Evolutionary conservation across 2,113 vertebrate genomes (phyloP).

Genomic region (Myotis brandtii): DNA sequence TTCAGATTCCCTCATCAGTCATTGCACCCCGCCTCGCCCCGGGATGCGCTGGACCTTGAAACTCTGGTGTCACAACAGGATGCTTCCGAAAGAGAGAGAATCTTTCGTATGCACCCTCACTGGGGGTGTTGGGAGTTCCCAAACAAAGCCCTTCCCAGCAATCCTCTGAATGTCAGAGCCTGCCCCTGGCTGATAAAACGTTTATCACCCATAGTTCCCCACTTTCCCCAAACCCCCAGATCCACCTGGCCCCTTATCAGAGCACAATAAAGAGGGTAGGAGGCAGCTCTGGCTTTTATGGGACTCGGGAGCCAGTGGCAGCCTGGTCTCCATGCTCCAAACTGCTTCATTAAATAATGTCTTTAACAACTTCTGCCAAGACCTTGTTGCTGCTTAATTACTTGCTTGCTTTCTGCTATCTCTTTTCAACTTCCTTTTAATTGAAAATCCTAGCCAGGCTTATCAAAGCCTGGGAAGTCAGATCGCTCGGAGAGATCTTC

Average conservation of each 20-base stretch:
- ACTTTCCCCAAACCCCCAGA: not conserved
- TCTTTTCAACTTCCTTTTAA: conserved; percentile 74
- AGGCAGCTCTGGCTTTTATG: not conserved
- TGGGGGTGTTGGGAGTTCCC: not conserved
- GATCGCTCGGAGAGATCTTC: conserved; percentile 53
- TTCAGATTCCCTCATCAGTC: not conserved
- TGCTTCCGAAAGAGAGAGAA: not conserved
- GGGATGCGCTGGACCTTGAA: not conserved
- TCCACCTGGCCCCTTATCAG: not conserved
- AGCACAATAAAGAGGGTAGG: not conserved
- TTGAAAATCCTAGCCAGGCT: conserved; percentile 71
- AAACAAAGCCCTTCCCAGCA: not conserved
- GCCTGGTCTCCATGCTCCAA: not conserved
- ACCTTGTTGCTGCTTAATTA: conserved; percentile 68
- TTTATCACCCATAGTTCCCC: not conserved
- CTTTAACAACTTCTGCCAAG: conserved; percentile 67
- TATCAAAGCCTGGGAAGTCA: conserved; percentile 36
- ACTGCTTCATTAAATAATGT: conserved; percentile 69
- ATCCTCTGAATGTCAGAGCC: not conserved
- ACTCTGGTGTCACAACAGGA: not conserved
- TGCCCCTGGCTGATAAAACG: not conserved
- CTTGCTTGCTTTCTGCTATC: conserved; percentile 66
- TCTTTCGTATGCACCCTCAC: not conserved
- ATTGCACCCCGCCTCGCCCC: not conserved
- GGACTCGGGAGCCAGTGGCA: conserved; percentile 33